Percentiles rank a stretch among this genome's conserved stretches.
phyloP scores from a whole-genome alignment of 2,888 invertebrate species.

The Nudaria mundana region DNA sequence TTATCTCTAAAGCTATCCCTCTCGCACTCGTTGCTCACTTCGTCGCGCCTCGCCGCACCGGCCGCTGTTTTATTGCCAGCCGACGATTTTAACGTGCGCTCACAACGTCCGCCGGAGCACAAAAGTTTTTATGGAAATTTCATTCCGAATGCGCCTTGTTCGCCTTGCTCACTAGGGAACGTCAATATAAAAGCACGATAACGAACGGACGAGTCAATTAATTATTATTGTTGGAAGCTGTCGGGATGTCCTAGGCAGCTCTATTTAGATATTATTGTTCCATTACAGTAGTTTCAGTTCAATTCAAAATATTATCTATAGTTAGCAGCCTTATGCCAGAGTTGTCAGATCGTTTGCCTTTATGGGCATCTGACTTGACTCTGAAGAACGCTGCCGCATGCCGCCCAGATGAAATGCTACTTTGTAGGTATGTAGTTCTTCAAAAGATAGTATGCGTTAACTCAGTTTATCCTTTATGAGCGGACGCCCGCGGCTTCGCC shows the following conservation, averaged over 20 bases:
- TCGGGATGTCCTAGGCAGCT: slow-evolving; percentile 66
- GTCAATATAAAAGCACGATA: slow-evolving; percentile 81
- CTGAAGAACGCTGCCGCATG: too few species aligned
- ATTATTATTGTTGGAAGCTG: slow-evolving; percentile 80
- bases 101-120: slow-evolving; percentile 80
- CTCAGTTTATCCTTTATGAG: too few species aligned
- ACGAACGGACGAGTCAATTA: slow-evolving; percentile 82
- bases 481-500: too few species aligned
- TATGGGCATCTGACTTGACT: too few species aligned
- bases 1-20: slow-evolving; percentile 71
- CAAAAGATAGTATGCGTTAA: too few species aligned
- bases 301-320: too few species aligned
- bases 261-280: slow-evolving; percentile 55
- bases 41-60: slow-evolving; percentile 79
- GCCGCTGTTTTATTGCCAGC: slow-evolving; percentile 81
- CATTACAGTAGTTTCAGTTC: slow-evolving; percentile 41
- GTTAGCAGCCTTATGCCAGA: too few species aligned
- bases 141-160: slow-evolving; percentile 79
- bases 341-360: too few species aligned
- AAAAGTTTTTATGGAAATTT: slow-evolving; percentile 82
- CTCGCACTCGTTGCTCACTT: slow-evolving; percentile 63
- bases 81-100: slow-evolving; percentile 82
- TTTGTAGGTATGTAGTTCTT: too few species aligned
- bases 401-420: too few species aligned
- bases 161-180: slow-evolving; percentile 75